A percentile compares a stretch with the other conserved stretches of the same genome.
Conservation (phyloP, 1,140 invertebrate species). For the Dendroctonus valens region DNA sequence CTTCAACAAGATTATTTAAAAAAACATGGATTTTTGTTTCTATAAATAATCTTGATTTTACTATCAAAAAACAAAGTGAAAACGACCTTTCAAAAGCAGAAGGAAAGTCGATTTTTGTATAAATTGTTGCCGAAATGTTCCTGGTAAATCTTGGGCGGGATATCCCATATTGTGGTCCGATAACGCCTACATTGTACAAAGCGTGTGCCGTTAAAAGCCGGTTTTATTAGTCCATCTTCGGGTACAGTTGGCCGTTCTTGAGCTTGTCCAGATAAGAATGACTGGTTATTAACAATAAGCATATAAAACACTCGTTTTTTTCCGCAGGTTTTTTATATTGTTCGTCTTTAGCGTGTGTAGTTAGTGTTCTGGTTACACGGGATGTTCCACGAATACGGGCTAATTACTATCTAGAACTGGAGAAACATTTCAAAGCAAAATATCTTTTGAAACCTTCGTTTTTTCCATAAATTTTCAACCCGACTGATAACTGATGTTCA, state of each 20-base stretch:
- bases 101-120: background rate
- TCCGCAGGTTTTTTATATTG: too few species aligned
- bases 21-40: background rate
- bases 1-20: background rate
- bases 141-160: conserved; percentile 8
- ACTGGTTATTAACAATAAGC: background rate
- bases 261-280: conserved; percentile 1
- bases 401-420: too few species aligned
- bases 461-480: too few species aligned
- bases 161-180: conserved; percentile 13
- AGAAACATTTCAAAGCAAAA: too few species aligned
- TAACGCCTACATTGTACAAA: conserved; percentile 13
- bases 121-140: background rate
- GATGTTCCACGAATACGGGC: too few species aligned
- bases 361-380: too few species aligned
- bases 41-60: background rate
- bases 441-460: too few species aligned
- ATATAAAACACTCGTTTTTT: background rate
- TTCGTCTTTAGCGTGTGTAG: too few species aligned
- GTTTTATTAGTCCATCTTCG: conserved; percentile 16
- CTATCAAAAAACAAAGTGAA: background rate
- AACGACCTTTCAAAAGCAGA: background rate
- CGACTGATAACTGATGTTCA: too few species aligned
- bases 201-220: conserved; percentile 1
- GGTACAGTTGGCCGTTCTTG: background rate